Evolutionary conservation across 2,888 invertebrate genomes (phyloP).

Genomic region (Ornithoptera alexandrae): DNA sequence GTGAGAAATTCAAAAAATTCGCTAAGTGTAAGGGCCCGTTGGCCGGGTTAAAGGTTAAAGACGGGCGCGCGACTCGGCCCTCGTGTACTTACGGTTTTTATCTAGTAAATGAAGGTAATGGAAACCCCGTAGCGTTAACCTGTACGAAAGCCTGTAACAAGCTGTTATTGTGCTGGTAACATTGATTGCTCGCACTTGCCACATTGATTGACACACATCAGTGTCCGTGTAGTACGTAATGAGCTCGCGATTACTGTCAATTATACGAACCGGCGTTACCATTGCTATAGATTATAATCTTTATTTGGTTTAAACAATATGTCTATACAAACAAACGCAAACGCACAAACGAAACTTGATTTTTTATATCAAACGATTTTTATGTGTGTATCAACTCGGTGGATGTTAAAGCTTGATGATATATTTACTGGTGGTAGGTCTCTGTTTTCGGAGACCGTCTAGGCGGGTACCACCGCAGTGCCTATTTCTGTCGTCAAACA

Average conservation of each 20-base stretch:
- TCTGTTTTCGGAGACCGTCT: no score
- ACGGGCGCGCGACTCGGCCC: conserved; percentile 50
- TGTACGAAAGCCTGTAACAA: conserved; percentile 50
- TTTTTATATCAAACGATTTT: no score
- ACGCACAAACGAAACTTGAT: no score
- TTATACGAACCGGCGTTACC: conserved; percentile 36
- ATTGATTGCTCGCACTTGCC: conserved; percentile 28
- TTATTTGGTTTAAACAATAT: conserved; percentile 1
- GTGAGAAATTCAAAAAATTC: conserved; percentile 31
- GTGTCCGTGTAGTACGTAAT: conserved; percentile 58
- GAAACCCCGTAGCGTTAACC: conserved; percentile 47
- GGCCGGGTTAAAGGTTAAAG: conserved; percentile 58
- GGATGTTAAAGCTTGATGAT: no score
- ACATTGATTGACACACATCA: conserved; percentile 68
- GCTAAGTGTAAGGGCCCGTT: conserved; percentile 26
- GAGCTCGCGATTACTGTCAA: conserved; percentile 49
- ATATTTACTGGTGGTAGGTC: no score
- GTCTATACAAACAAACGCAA: neutral
- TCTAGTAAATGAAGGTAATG: conserved; percentile 65
- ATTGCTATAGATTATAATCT: conserved; percentile 4
- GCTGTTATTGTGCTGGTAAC: conserved; percentile 55
- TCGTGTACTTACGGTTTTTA: conserved; percentile 55
- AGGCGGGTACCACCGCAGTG: no score
- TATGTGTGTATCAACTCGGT: no score
- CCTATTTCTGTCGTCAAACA: no score